Evolutionary conservation across 2,888 invertebrate genomes (phyloP), one percentile per base, ranked within the genome.

Genomic region (Nebria brevicollis): DNA sequence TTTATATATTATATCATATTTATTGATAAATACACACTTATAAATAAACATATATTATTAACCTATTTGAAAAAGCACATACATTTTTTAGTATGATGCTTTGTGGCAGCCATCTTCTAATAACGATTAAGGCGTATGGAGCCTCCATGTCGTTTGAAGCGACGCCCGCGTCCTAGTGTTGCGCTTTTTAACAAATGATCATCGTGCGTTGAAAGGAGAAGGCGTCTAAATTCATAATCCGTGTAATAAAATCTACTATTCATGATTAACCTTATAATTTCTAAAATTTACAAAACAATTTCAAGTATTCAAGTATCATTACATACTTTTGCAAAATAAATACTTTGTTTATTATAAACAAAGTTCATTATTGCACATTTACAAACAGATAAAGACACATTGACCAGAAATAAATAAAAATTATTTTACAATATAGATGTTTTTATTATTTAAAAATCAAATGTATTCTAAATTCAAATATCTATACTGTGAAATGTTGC

Each of bases 341-440:
- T 54, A 54, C 54, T 54, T 54, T 54, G 54, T 54, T 54, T 54
- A 54, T 54, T 54, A 54, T 54, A 54, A 54, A 54, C 54, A 54
- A 54, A 54, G 54, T 13, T 54, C 13, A 54, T 54, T 54, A 54
- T 54, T 54, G 54, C 54, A 54, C 54, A 54, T 54, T 54, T 54
- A 54, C 54, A 54, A 54, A 54, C 54, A 54, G 1, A 34, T 34
- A 54, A 11, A 54, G 0, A 20, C 20, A 20, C 54, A 54, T 54
- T 54, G 54, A 54, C 54, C 8, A 54, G 8, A 54, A 54, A 54
- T 13, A 54, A 8, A 54, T 54, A 13, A 8, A 6, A 8, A 43
- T 43, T 54, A 54, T 54, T 54, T 54, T 54, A 54, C 54, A 54
- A 54, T 54, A 54, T 54, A 54, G 54, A 54, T 54, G 54, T 54